Base-by-base conservation (phyloP, 2,113 vertebrate genomes). In the Cromileptes altivelis region DNA sequence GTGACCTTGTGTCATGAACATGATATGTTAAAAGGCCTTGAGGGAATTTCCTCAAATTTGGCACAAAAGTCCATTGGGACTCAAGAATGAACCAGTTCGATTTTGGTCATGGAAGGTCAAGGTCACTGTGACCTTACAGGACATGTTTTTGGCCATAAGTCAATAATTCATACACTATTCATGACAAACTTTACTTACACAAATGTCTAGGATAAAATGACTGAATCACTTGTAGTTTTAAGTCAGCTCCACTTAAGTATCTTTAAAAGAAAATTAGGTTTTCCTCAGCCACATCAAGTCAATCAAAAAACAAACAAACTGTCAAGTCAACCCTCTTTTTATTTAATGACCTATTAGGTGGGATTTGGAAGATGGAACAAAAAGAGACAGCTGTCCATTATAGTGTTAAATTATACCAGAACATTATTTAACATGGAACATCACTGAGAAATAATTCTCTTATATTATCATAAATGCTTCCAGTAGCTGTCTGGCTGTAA, bases 291-390 rank as follows among this genome's bases (percentile, higher is more conserved):
- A 40, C 25, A 50, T 37, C 6, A 52, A 64, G 21, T 53, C 40
- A 61, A 15, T 23, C 14, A 63, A 23, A 82, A 57, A 42, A 4
- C 1, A 42, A 45, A n/a, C n/a, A n/a, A 40, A 58, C 27, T 58
- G n/a, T 75, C 45, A 79, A 47, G 72, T 79, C 71, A 65, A 67
- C 18, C 27, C 72, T 56, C 4, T 72, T 85, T 90, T 88, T 81
- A 93, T 88, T 90, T 63, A 74, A 71, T 9, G 3, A 62, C 12
- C 55, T 37, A 52, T 77, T 19, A 23, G 52, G 56, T 68, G 13
- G 82, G 45, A 49, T 56, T 13, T 60, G 40, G 45, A 53, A 23
- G 27, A 63, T 27, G 5, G 15, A 78, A 56, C 10, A 33, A 56
- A 53, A 74, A 4, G 12, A 19, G 19, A 57, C 30, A 37, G 63